These are phyloP conservation scores for Notiomystis cincta DNA, from an alignment of 2,113 vertebrate genomes.

Conservation along the genomic window DNA sequence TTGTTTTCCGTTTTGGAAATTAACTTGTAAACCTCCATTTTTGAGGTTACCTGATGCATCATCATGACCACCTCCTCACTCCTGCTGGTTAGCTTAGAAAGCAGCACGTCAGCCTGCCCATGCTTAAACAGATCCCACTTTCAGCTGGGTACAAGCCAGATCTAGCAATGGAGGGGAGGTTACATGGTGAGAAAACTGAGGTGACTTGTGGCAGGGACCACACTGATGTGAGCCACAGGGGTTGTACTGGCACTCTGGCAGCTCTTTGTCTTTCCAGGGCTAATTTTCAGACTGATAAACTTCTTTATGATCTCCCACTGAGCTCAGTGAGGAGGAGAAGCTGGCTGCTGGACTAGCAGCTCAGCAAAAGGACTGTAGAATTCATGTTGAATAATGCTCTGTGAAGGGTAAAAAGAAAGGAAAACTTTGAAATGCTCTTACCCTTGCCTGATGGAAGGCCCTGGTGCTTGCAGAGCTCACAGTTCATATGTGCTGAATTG, in stretches of 20 bases:
- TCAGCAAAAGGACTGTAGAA: neutral
- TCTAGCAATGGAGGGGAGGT: no score
- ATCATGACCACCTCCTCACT: neutral
- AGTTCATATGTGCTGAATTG: fast-evolving
- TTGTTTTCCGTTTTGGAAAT: neutral
- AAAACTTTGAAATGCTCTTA: neutral
- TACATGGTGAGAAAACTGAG: neutral
- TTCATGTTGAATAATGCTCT: neutral
- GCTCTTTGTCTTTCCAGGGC: neutral
- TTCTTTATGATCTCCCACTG: neutral
- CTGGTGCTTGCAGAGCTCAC: neutral
- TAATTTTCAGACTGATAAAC: neutral
- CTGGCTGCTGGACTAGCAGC: neutral
- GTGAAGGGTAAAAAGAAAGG: neutral
- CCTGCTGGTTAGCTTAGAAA: neutral
- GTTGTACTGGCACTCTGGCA: neutral
- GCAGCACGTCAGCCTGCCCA: neutral
- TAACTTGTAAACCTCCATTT: neutral
- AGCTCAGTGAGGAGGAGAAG: neutral
- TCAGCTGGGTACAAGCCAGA: neutral
- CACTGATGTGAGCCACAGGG: fast-evolving
- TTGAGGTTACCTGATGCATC: neutral
- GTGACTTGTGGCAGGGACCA: fast-evolving
- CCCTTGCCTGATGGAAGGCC: neutral
- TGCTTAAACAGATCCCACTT: neutral